Evolutionary conservation across 2,113 vertebrate genomes (phyloP).

Genomic region (Antechinus stuartii): DNA sequence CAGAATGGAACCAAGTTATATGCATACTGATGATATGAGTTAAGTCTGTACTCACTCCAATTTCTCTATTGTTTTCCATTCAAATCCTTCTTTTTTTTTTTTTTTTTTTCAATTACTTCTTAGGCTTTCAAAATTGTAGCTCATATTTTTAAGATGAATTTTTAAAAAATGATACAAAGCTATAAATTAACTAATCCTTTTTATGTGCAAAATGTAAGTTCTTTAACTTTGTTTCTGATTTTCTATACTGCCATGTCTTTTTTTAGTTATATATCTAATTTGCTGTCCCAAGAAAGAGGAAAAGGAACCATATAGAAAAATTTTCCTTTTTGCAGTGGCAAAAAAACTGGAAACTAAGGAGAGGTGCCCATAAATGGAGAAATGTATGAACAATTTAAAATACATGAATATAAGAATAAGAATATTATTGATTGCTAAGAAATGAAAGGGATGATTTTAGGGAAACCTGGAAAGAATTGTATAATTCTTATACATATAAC

Average conservation of each 20-base stretch:
- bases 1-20: background rate
- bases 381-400: no score
- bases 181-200: background rate
- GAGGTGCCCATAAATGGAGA: background rate
- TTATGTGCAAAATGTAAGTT: background rate
- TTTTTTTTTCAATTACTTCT: background rate
- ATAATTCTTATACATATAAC: background rate
- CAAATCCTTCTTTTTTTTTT: background rate
- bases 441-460: background rate
- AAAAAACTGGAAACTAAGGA: background rate
- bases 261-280: background rate
- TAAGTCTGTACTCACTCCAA: background rate
- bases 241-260: background rate
- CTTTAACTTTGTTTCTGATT: background rate
- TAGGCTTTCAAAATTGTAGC: background rate
- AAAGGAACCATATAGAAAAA: background rate
- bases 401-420: background rate
- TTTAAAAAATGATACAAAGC: background rate
- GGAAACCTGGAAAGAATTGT: background rate
- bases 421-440: background rate
- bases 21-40: background rate
- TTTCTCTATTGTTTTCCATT: background rate
- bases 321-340: background rate
- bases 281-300: background rate
- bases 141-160: slow-evolving; percentile 31